Base-by-base conservation (phyloP, 2,797 vertebrate species). In the Gymnopithys bicolor region DNA sequence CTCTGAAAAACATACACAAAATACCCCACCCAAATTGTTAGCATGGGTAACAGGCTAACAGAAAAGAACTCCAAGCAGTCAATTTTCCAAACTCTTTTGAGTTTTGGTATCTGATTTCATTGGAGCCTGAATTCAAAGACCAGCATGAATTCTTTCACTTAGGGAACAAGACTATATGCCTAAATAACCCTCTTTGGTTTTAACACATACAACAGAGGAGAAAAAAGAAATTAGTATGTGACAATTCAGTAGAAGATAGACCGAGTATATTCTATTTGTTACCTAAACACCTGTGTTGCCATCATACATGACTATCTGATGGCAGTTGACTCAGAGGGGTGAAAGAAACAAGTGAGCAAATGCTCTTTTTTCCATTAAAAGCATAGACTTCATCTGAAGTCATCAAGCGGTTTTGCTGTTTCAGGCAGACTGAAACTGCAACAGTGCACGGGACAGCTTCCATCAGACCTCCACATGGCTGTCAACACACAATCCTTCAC, bases 1-100 rank as follows among this genome's bases (percentile, higher is more conserved):
- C 32, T 88, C 49, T 64, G 64, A 63, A 62, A 92, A 53, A 45
- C 14, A 58, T 3, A 19, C 11, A 48, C 27, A 55, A 51, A 58
- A 46, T 35, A 2, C 0, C 2, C 27, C 30, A 45, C 11, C 9
- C n/a, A 62, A 24, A 64, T 4, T 17, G 32, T 45, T 67, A 51
- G 35, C 28, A 33, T 7, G 7, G 73, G 28, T 59, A 78, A 52
- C 1, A 58, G 59, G 24, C 35, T 55, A 56, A 9, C 10, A 51
- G 55, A 84, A 66, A 32, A 84, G 28, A 81, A 63, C 18, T 51
- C 48, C 25, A 59, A 62, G 41, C 5, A 76, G 76, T 25, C 39
- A 41, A 25, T 62, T 67, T 82, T n/a, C n/a, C 28, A 78, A 1
- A 30, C 48, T 11, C 30, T 78, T 74, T 51, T 60, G 28, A 84